Evolutionary conservation across 2,888 invertebrate genomes (phyloP).

Genomic region (Polymixis lichenea): DNA sequence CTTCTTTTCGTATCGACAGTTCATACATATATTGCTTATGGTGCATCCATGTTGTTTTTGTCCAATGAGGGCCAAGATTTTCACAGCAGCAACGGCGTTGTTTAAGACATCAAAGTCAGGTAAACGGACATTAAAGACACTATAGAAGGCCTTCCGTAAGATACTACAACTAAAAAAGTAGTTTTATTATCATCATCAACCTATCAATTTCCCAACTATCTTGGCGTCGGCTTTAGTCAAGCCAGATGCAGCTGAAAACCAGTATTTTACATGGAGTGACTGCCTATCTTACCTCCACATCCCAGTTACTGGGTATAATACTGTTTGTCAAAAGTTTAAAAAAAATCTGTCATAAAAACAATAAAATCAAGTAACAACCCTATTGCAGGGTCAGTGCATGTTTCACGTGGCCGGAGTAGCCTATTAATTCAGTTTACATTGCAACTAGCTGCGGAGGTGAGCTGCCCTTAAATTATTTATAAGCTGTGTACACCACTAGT

Average conservation of each 20-base stretch:
- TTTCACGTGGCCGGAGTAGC: slow-evolving; percentile 54
- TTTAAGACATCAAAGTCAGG: neutral
- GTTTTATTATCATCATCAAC: no score
- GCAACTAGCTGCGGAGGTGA: slow-evolving; percentile 59
- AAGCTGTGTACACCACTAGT: slow-evolving; percentile 49
- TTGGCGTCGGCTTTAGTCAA: no score
- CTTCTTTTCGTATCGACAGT: neutral
- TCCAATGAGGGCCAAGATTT: neutral
- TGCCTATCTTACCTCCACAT: no score
- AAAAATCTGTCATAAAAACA: neutral
- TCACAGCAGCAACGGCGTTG: neutral
- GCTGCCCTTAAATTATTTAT: slow-evolving; percentile 64
- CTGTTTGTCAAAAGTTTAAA: neutral
- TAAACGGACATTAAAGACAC: neutral
- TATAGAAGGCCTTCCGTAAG: neutral
- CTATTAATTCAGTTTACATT: slow-evolving; percentile 70
- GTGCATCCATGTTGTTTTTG: neutral
- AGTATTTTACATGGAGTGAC: no score
- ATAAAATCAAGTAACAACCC: slow-evolving; percentile 41
- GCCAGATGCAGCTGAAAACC: no score
- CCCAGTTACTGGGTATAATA: no score
- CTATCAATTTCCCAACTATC: no score
- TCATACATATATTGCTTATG: neutral
- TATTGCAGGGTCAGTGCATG: slow-evolving; percentile 49
- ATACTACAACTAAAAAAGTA: neutral